These are phyloP conservation scores for Triops longicaudatus DNA, from an alignment of 1,140 invertebrate genomes.

Conservation along the genomic window DNA sequence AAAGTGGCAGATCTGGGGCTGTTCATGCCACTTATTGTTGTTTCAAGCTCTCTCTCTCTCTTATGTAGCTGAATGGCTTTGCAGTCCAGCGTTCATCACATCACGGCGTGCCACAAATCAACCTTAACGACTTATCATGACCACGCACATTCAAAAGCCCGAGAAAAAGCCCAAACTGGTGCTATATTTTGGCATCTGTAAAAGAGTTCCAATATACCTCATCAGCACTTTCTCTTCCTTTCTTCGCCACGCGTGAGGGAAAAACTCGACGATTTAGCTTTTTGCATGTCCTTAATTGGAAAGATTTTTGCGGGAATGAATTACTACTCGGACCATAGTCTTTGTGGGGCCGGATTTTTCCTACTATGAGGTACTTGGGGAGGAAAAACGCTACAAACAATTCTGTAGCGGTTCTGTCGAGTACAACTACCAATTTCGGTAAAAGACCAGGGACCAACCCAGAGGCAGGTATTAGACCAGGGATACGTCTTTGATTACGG, in stretches of 20 bases:
- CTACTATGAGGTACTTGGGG: background rate
- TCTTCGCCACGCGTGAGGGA: background rate
- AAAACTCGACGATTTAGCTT: background rate
- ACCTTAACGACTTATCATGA: constrained; percentile 15
- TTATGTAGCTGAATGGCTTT: background rate
- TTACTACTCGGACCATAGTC: background rate
- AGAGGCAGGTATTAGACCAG: constrained; percentile 10
- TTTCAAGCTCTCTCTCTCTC: background rate
- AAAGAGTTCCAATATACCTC: background rate
- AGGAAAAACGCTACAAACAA: background rate
- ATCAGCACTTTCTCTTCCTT: constrained; percentile 4
- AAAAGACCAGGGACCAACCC: background rate
- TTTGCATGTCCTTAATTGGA: background rate
- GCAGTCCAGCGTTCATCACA: background rate
- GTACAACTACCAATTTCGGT: background rate
- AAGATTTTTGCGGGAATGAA: background rate
- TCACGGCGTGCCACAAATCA: constrained; percentile 14
- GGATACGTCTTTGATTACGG: constrained; percentile 15
- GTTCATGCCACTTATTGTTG: background rate
- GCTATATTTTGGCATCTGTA: background rate
- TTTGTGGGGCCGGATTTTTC: too few species aligned
- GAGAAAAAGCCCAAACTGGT: background rate
- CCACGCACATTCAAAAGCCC: background rate
- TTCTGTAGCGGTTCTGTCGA: background rate
- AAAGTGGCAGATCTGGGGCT: background rate